A percentile compares a stretch with the other conserved stretches of the same genome.
Evolutionary conservation across 1,140 invertebrate species (phyloP).

Genomic region (Zelostemma sp.): DNA sequence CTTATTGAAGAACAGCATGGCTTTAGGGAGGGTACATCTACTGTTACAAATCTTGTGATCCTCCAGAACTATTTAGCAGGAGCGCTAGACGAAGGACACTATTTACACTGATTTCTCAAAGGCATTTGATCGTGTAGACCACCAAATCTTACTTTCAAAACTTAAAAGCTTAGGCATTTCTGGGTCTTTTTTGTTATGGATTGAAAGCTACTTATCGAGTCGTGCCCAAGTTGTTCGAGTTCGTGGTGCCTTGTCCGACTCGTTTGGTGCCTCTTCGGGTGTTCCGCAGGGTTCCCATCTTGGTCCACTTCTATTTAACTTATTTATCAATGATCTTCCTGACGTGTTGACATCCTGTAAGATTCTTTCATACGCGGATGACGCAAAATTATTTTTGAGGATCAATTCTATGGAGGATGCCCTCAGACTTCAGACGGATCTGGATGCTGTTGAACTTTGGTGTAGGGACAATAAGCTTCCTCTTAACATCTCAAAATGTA

Average conservation of each 20-base stretch:
- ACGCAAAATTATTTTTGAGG: no score
- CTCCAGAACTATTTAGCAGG: constrained; percentile 32
- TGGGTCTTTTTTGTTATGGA: background rate
- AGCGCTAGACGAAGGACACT: constrained; percentile 39
- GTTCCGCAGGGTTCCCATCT: no score
- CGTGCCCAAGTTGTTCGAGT: no score
- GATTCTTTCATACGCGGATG: no score
- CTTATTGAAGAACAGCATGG: constrained; percentile 44
- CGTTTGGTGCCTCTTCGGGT: no score
- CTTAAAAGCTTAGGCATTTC: constrained; percentile 4
- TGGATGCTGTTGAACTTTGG: no score
- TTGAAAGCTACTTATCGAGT: background rate
- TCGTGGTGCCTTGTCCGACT: no score
- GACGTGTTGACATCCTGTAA: background rate
- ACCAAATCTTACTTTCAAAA: constrained; percentile 1
- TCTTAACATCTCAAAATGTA: constrained; percentile 15
- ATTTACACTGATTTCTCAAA: constrained; percentile 54
- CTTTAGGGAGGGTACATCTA: constrained; percentile 39
- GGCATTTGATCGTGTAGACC: constrained; percentile 50
- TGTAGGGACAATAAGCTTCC: constrained; percentile 8
- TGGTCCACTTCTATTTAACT: constrained; percentile 11
- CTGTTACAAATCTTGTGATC: constrained; percentile 36
- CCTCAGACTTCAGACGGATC: no score
- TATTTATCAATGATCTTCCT: constrained; percentile 13
- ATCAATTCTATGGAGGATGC: no score